Base-by-base conservation (phyloP, 2,797 vertebrate species). In the Gymnoscopelus microlampas region DNA sequence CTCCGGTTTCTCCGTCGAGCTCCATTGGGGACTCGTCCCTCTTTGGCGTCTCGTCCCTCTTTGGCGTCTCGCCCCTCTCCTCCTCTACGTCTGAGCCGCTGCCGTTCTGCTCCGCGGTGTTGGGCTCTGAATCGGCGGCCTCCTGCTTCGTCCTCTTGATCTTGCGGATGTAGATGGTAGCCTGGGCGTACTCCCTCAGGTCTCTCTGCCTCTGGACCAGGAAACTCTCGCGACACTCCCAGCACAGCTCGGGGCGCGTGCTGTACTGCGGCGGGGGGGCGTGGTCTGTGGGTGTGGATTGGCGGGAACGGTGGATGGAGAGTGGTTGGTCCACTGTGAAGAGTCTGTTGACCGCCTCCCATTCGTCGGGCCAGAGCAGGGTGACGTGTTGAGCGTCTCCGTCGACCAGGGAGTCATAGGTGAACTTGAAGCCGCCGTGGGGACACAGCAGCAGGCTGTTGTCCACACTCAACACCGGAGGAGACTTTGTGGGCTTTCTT, bases 301-400 rank as follows among this genome's bases (percentile, higher is more conserved):
- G 83, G 0, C 67, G 88, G 70, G 89, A 84, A 75, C 93, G 93
- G 72, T 88, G 93, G 87, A 99, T 95, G 81, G 95, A 96, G 91
- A 99, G 97, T 5, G 95, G 66, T 35, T 96, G 95, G 90, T 99
- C 98, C 84, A 99, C 97, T 0, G 97, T 95, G 50, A 99, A 99
- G 75, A 97, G 95, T 77, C 94, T 97, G 88, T 93, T 95, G 78
- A 99, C 97, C 83, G 94, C 94, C 3, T 98, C 96, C 98, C 97
- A 99, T 88, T 99, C 97, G 0, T 83, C 93, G 74, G 97, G 97
- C 97, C 97, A 99, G 87, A 99, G 95, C 70, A 98, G 95, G 96
- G 96, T 96, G 96, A 99, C 93, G 95, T 97, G 97, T 90, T 96
- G 96, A 53, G 95, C 95, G 53, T 99, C 97, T 90, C 97, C 97